Evolutionary conservation across 35 echinoderm and acorn worm genomes (phyloP), one percentile per base, ranked within the genome.

Genomic region (Lytechinus variegatus): DNA sequence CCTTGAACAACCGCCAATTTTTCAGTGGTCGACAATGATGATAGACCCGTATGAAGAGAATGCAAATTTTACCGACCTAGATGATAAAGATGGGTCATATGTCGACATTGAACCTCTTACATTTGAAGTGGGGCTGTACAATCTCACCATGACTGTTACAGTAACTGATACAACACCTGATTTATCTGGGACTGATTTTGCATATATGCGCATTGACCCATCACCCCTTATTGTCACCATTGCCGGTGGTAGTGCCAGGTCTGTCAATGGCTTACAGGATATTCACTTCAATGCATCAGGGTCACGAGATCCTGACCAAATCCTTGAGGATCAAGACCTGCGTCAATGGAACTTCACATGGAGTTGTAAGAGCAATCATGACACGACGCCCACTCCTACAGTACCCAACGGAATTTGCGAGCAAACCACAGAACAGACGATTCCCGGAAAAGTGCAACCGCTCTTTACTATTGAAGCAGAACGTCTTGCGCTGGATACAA

Each of bases 221-320:
- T 71, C 96, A 52, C 87, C 94, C 6, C 94, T 96, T 1, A 87
- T 92, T 54, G 28, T 96, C 53, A 14, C 2, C 19, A 94, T 96
- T 10, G 16, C 24, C 51, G 96, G 96, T 92, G 96, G 96, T 19
- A 89, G n/a, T 27, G 54, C 94, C 21, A 86, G 96, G 19, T n/a
- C 96, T 55, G 96, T 96, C 29, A 94, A 94, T n/a, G 88, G 87
- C 3, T 19, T 92, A 8, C 1, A 72, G 10, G 13, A 87, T 19
- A 55, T 96, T 14, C 27, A 21, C 14, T 61, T 96, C 19, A 86
- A 96, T 89, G 96, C 86, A 11, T 28, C 56, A 27, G 54, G 21
- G 53, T 94, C 92, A 51, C 88, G 55, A 16, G 92, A 96, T 54
- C 96, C 96, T 27, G 96, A 96, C 53, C 19, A 79, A 79, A 24